Evolutionary conservation across 2,888 invertebrate species (phyloP).

Genomic region (Leptarthrus brevirostris): DNA sequence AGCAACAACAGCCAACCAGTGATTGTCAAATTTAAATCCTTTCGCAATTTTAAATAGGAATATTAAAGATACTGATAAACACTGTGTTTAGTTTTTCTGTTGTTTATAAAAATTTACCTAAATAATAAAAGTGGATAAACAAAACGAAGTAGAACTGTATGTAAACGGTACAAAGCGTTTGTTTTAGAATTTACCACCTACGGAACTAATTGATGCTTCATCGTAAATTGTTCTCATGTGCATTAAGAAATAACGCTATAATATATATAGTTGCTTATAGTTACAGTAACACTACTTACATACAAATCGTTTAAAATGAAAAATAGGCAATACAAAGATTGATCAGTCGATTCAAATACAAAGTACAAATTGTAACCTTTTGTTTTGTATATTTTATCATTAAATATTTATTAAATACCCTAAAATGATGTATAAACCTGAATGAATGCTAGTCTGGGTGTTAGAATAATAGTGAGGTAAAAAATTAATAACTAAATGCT

Average conservation of each 20-base stretch:
- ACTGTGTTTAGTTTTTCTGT: too few species aligned
- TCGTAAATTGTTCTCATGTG: conserved; percentile 10
- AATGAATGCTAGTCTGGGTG: conserved; percentile 15
- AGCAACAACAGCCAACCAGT: too few species aligned
- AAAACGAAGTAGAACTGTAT: too few species aligned
- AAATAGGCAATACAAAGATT: conserved; percentile 52
- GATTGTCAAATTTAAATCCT: too few species aligned
- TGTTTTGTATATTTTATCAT: conserved; percentile 37
- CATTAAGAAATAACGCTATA: conserved; percentile 9
- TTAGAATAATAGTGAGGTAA: conserved; percentile 22
- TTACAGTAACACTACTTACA: conserved; percentile 26
- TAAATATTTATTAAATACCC: conserved; percentile 21
- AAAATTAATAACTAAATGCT: background rate
- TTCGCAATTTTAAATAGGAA: too few species aligned
- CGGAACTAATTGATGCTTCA: too few species aligned
- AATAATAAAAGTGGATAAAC: too few species aligned
- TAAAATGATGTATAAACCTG: conserved; percentile 22
- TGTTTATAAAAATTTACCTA: too few species aligned
- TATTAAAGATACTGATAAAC: too few species aligned
- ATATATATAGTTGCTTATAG: conserved; percentile 21
- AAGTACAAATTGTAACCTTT: conserved; percentile 38
- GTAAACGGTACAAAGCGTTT: too few species aligned
- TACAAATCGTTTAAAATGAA: conserved; percentile 46
- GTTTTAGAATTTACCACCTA: too few species aligned
- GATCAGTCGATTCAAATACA: conserved; percentile 51